These are phyloP conservation scores for Bombus polaris DNA, from an alignment of 1,140 invertebrate species.

Conservation along the genomic window DNA sequence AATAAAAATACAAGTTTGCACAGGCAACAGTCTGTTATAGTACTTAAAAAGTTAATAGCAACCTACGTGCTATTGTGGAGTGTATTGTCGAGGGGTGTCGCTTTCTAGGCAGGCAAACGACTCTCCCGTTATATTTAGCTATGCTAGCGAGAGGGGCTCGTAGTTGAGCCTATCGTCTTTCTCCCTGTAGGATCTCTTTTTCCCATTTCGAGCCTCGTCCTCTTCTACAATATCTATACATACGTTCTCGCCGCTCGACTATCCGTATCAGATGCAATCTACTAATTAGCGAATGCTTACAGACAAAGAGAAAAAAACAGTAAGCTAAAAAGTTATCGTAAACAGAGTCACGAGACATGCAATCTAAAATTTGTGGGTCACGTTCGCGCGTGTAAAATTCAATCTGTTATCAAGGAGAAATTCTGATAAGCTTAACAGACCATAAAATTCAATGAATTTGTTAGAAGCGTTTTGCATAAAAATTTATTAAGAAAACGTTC, in stretches of 20 bases:
- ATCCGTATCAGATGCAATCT: slow-evolving; percentile 43
- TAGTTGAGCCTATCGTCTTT: slow-evolving; percentile 21
- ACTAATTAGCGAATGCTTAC: slow-evolving; percentile 37
- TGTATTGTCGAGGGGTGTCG: slow-evolving; percentile 61
- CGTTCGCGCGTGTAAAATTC: neutral
- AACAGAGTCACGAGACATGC: neutral
- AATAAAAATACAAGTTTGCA: neutral
- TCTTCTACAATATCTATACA: slow-evolving; percentile 15
- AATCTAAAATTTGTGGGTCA: neutral
- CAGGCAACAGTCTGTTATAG: slow-evolving; percentile 45
- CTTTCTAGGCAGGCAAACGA: slow-evolving; percentile 64
- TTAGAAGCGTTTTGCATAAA: neutral
- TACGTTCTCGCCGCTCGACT: neutral
- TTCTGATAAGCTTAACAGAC: neutral
- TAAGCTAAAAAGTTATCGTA: neutral
- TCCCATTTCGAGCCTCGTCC: slow-evolving; percentile 30
- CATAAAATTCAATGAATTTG: slow-evolving; percentile 11
- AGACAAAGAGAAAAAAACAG: neutral
- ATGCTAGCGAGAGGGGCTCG: slow-evolving; percentile 59
- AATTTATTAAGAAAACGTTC: neutral
- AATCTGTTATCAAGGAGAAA: neutral
- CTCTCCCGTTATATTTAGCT: slow-evolving; percentile 71
- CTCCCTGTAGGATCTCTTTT: slow-evolving; percentile 36
- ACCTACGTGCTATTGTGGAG: slow-evolving; percentile 60
- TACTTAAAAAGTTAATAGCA: slow-evolving; percentile 74